These are phyloP conservation scores for Ceratina australensis DNA, from an alignment of 1,140 invertebrate genomes.

Conservation along the genomic window DNA sequence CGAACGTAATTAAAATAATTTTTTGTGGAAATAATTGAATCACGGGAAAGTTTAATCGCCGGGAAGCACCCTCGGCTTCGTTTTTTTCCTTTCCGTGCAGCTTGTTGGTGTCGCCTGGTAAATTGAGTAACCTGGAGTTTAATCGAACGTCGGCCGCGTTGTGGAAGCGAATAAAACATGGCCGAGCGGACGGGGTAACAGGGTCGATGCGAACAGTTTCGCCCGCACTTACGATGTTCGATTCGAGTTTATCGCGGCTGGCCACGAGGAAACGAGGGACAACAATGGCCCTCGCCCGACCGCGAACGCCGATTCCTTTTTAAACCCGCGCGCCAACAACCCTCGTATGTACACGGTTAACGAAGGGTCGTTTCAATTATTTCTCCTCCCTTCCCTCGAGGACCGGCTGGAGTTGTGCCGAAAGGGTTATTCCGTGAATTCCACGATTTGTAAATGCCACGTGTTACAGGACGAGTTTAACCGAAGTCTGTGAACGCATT, in stretches of 20 bases:
- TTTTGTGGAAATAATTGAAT: no score
- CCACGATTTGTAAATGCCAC: no score
- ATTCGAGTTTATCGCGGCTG: constrained; percentile 15
- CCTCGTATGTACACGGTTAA: neutral
- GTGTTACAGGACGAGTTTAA: no score
- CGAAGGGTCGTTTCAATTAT: neutral
- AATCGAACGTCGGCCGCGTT: constrained; percentile 9
- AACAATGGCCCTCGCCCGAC: neutral
- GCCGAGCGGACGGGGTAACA: no score
- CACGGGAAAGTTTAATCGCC: no score
- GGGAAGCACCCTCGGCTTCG: no score
- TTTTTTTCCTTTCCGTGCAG: neutral
- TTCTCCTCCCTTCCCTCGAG: neutral
- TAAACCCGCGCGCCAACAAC: neutral
- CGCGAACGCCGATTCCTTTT: neutral
- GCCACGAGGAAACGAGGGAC: neutral
- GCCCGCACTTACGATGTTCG: neutral
- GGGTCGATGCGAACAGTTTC: constrained; percentile 15
- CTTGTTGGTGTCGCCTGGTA: neutral
- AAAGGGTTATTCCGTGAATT: no score
- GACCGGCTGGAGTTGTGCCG: no score
- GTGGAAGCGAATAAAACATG: constrained; percentile 12
- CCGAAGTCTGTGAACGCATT: no score
- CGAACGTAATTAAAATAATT: no score
- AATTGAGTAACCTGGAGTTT: constrained; percentile 20